These are phyloP conservation scores for Henicopernis longicauda DNA, from an alignment of 2,113 vertebrate species.

Conservation along the genomic window DNA sequence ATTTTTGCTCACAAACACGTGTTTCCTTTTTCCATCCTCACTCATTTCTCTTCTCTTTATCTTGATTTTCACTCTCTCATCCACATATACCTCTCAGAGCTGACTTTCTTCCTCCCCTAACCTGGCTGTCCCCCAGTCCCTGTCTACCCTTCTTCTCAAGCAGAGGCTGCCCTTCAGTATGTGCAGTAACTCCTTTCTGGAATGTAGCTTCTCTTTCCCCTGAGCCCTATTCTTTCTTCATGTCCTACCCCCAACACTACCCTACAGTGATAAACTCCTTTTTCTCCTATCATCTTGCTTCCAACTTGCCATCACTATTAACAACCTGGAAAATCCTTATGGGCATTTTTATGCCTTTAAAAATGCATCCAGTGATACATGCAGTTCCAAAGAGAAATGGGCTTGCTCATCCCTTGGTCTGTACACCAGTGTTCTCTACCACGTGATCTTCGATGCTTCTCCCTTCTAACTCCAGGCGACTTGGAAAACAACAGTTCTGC, in stretches of 20 bases:
- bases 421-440: neutral
- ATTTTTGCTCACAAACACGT: constrained; percentile 38
- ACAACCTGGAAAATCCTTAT: neutral
- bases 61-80: neutral
- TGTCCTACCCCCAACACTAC: neutral
- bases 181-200: neutral
- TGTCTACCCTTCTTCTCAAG: neutral
- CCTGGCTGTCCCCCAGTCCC: neutral
- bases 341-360: neutral
- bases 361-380: neutral
- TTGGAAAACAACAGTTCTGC: neutral
- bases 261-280: neutral
- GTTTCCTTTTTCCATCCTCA: constrained; percentile 56
- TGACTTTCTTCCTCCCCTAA: neutral
- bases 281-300: neutral
- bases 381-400: neutral
- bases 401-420: neutral
- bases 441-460: neutral
- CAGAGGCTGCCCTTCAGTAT: neutral
- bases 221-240: neutral
- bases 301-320: neutral
- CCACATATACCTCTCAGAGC: neutral
- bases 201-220: neutral
- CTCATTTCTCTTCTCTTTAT: neutral
- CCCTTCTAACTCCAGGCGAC: neutral